Base-by-base conservation (phyloP, 2,797 vertebrate species). In the Chelon auratus region DNA sequence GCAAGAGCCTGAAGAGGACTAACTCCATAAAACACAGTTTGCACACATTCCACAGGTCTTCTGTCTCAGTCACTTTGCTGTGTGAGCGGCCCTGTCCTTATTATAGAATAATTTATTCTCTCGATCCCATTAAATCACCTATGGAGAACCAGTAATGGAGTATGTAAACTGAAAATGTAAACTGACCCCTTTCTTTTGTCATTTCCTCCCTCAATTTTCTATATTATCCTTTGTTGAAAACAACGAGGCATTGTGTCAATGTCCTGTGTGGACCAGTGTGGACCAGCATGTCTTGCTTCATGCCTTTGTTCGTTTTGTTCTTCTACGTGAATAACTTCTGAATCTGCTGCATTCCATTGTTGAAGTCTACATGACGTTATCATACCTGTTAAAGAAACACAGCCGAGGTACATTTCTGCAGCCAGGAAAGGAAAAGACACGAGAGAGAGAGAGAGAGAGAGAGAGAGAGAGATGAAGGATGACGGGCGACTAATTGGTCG, bases 401-500 rank as follows among this genome's bases (percentile, higher is more conserved):
- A 62, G 62, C 73, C 76, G 64, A 77, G 59, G 51, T 48, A 50
- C 75, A 67, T 62, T 18, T 47, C 43, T 72, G 79, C 30, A 7
- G 68, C 68, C 48, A 55, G 56, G 65, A 59, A 72, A 55, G 43
- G 48, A 64, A 86, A 78, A 33, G 7, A 66, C 30, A 68, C 48
- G 62, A 75, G 53, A 80, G 57, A 50, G 71, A 75, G 52, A 83
- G 55, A 80, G 57, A 50, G 71, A 75, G 52, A 84, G 57, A 50
- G 71, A 75, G 52, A 83, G 55, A 80, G 57, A 50, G 71, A 75
- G 52, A 84, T 65, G 62, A 72, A 54, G 68, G 30, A 84, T 84
- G 88, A 89, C 72, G 79, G 71, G 88, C 81, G 80, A 82, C 80
- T 91, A 81, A 90, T 88, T 85, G 83, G 78, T n/a, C n/a, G 71